Conservation (phyloP, 2,888 invertebrate species). For the Lymantria monacha region DNA sequence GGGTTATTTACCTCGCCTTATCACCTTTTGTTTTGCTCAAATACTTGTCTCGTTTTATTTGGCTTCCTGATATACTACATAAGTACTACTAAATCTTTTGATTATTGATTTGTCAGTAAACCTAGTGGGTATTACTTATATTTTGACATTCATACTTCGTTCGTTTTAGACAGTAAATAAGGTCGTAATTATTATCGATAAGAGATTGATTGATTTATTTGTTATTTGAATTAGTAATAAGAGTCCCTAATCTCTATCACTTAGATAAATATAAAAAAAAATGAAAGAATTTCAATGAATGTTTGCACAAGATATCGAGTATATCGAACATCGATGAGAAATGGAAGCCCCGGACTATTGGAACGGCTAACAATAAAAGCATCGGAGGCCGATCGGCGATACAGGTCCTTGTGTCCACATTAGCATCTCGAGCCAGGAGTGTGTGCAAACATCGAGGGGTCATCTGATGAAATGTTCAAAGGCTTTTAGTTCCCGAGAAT, state of each 20-base stretch:
- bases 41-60: constrained; percentile 62
- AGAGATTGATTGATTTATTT: constrained; percentile 1
- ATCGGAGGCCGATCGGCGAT: constrained; percentile 78
- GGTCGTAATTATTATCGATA: no score
- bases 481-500: constrained; percentile 83
- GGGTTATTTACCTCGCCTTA: constrained; percentile 81
- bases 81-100: constrained; percentile 24
- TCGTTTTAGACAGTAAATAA: no score
- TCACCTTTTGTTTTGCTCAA: constrained; percentile 81
- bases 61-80: constrained; percentile 48
- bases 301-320: constrained; percentile 63
- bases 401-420: constrained; percentile 82
- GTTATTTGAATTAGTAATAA: constrained; percentile 3
- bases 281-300: constrained; percentile 37
- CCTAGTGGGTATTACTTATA: no score
- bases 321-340: constrained; percentile 64
- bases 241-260: constrained; percentile 2
- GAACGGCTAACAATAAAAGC: constrained; percentile 73
- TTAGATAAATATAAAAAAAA: constrained; percentile 14
- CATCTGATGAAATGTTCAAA: constrained; percentile 83
- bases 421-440: constrained; percentile 80
- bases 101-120: constrained; percentile 2
- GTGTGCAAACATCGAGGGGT: constrained; percentile 80
- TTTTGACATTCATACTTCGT: not conserved
- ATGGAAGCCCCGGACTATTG: constrained; percentile 66